These are phyloP conservation scores for Osedax fenrisi DNA, from an alignment of 2,888 invertebrate species.

Conservation along the genomic window DNA sequence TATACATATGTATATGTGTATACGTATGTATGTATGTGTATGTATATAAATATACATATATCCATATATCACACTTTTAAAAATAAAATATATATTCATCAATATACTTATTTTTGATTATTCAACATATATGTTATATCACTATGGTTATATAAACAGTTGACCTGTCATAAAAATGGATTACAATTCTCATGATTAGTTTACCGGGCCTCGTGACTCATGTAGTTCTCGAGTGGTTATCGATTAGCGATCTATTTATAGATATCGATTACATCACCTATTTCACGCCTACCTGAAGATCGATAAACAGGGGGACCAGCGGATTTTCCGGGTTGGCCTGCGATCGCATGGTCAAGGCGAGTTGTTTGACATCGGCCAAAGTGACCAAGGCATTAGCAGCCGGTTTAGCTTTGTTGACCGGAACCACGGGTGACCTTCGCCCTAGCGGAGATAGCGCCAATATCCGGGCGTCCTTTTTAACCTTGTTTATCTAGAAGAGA, in stretches of 20 bases:
- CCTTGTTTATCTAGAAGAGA: too few species aligned
- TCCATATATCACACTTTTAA: neutral
- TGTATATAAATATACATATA: neutral
- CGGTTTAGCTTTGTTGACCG: neutral
- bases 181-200: too few species aligned
- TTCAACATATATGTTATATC: neutral
- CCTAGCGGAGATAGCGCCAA: neutral
- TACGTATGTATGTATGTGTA: neutral
- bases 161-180: neutral
- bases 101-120: neutral
- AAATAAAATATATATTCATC: neutral
- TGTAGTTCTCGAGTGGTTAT: too few species aligned
- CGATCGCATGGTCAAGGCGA: neutral
- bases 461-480: neutral
- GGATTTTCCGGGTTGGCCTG: neutral
- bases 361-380: neutral
- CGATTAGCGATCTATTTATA: too few species aligned
- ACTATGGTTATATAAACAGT: neutral
- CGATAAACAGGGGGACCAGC: neutral
- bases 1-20: neutral
- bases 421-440: neutral
- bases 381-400: neutral
- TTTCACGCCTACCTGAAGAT: neutral
- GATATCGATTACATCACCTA: too few species aligned
- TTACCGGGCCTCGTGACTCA: too few species aligned